These are phyloP conservation scores for Pentamera pediparva DNA, from an alignment of 53 echinoderm and acorn worm genomes.

Conservation along the genomic window DNA sequence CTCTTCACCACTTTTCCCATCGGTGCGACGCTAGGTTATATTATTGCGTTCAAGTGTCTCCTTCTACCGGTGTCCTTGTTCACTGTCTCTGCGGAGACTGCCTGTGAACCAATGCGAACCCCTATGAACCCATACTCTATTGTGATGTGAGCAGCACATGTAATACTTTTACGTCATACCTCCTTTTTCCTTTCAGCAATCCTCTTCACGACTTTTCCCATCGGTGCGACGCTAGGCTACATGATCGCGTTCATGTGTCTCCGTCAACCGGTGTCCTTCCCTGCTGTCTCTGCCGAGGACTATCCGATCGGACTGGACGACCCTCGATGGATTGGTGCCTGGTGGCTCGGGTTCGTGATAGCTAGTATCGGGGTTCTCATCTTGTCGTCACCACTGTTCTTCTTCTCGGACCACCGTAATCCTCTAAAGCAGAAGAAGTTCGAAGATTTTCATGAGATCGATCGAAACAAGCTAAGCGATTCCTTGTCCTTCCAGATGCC, in stretches of 20 bases:
- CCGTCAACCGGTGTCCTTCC: conserved; percentile 16
- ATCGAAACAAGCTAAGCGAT: not conserved
- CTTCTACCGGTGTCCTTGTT: conserved; percentile 18
- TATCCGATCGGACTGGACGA: conserved; percentile 21
- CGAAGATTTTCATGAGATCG: not conserved
- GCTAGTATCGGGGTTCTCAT: not conserved
- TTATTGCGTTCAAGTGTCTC: conserved; percentile 18
- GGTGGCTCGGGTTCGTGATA: conserved; percentile 28
- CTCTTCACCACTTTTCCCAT: conserved; percentile 34
- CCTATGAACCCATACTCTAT: not conserved
- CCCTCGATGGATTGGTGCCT: conserved; percentile 23
- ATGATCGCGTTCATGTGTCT: conserved; percentile 27
- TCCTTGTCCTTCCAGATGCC: conserved; percentile 21
- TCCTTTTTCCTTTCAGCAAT: not conserved
- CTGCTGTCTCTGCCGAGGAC: not conserved
- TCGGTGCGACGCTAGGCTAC: conserved; percentile 29
- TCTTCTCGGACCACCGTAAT: conserved; percentile 16
- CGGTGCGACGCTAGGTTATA: conserved; percentile 27
- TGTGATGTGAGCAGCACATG: not conserved
- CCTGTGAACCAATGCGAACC: too few species aligned
- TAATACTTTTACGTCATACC: not conserved
- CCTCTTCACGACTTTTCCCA: conserved; percentile 31
- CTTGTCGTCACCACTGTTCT: conserved; percentile 10
- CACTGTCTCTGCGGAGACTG: too few species aligned
- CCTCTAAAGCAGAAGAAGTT: conserved; percentile 1